Percentiles rank a stretch among this genome's conserved stretches.
Conservation (phyloP, 2,888 invertebrate genomes). For the Rutpela maculata region DNA sequence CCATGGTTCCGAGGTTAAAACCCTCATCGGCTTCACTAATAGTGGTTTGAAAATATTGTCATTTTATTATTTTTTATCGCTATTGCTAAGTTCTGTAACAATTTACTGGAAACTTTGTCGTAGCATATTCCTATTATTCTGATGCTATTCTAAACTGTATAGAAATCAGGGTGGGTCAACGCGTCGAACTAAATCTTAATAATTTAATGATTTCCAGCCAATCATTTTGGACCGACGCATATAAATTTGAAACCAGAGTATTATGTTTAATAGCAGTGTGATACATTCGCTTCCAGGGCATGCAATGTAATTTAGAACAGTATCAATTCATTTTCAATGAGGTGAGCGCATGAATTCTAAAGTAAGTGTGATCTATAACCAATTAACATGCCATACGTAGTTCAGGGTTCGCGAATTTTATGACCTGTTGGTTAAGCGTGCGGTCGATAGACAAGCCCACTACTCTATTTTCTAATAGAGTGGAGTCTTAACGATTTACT, state of each 20-base stretch:
- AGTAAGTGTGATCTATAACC: slow-evolving; percentile 45
- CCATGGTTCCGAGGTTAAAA: too few relatives aligned
- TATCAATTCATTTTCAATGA: slow-evolving; percentile 42
- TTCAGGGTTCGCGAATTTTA: slow-evolving; percentile 34
- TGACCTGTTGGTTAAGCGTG: slow-evolving; percentile 35
- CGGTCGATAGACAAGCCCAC: slow-evolving; percentile 27
- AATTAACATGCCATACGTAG: slow-evolving; percentile 46
- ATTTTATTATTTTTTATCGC: too few relatives aligned
- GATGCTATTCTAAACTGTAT: too few relatives aligned
- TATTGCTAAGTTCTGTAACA: too few relatives aligned
- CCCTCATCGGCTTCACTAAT: too few relatives aligned
- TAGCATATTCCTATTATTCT: too few relatives aligned
- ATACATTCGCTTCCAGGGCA: neutral
- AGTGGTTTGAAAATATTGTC: too few relatives aligned
- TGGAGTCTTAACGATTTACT: slow-evolving; percentile 10
- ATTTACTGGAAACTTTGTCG: too few relatives aligned
- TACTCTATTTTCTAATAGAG: slow-evolving; percentile 10
- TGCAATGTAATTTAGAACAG: slow-evolving; percentile 24
- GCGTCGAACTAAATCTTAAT: too few relatives aligned
- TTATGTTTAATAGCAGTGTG: slow-evolving; percentile 8
- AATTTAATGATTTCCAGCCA: neutral
- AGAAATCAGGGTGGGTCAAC: too few relatives aligned
- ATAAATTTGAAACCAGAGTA: neutral
- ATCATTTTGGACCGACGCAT: neutral
- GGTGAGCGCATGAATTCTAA: slow-evolving; percentile 40